Percentiles rank a stretch among this genome's conserved stretches.
phyloP scores from a whole-genome alignment of 2,888 invertebrate species.

The Erebia aethiops region DNA sequence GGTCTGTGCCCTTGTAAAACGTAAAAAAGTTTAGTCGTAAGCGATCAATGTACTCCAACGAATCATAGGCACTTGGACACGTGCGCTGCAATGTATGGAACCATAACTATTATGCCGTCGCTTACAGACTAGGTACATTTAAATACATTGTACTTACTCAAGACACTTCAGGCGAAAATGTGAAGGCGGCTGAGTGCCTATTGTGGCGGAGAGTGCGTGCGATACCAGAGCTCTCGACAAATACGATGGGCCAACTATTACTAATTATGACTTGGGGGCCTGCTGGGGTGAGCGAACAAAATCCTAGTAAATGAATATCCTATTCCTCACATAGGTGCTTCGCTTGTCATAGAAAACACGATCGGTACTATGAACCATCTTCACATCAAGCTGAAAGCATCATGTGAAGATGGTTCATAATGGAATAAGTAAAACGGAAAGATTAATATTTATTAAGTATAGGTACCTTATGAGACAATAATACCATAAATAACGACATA shows the following conservation, averaged over 20 bases:
- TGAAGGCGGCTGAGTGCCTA: constrained; percentile 58
- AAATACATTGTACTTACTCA: constrained; percentile 63
- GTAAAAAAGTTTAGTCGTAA: constrained; percentile 16
- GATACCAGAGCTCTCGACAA: constrained; percentile 58
- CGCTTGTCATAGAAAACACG: not conserved
- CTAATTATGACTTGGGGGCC: constrained; percentile 55
- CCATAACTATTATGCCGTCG: constrained; percentile 25
- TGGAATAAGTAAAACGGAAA: too few species aligned
- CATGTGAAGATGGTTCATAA: too few species aligned
- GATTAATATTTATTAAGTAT: not conserved
- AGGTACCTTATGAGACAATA: not conserved
- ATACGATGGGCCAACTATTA: constrained; percentile 51
- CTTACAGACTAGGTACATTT: constrained; percentile 32
- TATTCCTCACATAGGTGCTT: not conserved
- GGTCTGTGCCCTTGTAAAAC: not conserved
- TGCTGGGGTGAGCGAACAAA: constrained; percentile 1
- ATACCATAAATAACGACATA: constrained; percentile 17
- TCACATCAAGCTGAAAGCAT: too few species aligned
- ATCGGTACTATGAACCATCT: too few species aligned
- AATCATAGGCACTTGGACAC: constrained; percentile 47
- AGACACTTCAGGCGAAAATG: constrained; percentile 61
- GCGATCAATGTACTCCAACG: constrained; percentile 28
- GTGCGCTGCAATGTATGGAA: constrained; percentile 31
- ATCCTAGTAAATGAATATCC: not conserved
- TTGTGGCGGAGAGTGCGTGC: constrained; percentile 60